Base-by-base conservation (phyloP, 2,113 vertebrate species). In the Pandion haliaetus region DNA sequence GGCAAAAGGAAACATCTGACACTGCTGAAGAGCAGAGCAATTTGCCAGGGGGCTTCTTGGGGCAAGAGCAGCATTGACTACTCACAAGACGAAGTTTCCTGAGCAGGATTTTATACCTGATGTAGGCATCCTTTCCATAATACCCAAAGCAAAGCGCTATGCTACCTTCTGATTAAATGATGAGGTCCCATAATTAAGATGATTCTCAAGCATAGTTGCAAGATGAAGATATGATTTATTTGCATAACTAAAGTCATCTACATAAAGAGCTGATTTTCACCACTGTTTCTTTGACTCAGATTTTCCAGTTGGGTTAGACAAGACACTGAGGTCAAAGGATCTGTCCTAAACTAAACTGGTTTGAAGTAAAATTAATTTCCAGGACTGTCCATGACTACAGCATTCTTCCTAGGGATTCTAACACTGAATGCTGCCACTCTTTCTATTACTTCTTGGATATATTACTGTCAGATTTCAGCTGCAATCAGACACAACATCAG, bases 91-190 rank as follows among this genome's bases (percentile, higher is more conserved):
- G 9, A 31, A 61, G 40, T 2, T 6, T 36, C 44, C 77, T 0
- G 32, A 69, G 50, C 42, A 32, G 18, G 36, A 24, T 36, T 50
- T 66, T 5, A 17, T 7, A 6, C 40, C 26, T 55, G 10, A 3
- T 23, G 8, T 45, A 62, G 58, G 38, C 20, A 67, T 28, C 17
- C 65, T 92, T 90, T 42, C 55, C n/a, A 16, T 66, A 55, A 82
- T 2, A 71, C 45, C 45, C 67, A 49, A 55, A 76, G 88, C 86
- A 67, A 85, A 94, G 79, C 80, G n/a, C 91, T 38, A 11, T 18
- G 40, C 34, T 69, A 36, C 71, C 74, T 95, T 57, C 79, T 95
- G 92, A 94, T 97, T 96, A 86, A 88, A 19, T n/a, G 9, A 89
- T 18, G 13, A 95, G 88, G 65, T 67, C 84, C 40, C 58, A 25